These are phyloP conservation scores for Catagonus wagneri DNA, from an alignment of 2,113 vertebrate species.

Conservation along the genomic window DNA sequence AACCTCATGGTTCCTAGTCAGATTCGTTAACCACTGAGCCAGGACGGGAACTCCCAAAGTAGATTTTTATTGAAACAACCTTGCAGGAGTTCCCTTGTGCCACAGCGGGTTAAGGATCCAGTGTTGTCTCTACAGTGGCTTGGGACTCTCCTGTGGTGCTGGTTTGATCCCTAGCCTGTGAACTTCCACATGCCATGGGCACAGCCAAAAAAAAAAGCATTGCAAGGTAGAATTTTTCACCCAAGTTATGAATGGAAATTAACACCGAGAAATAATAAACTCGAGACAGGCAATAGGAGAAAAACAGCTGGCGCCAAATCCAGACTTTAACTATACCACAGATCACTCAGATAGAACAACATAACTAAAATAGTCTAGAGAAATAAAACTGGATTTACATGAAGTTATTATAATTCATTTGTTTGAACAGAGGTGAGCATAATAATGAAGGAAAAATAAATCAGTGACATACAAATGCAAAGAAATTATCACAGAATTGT, in stretches of 20 bases:
- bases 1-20: too few relatives aligned
- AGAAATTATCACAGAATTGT: neutral
- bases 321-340: neutral
- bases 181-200: too few relatives aligned
- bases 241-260: neutral
- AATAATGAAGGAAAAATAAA: neutral
- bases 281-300: too few relatives aligned
- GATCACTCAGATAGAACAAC: neutral
- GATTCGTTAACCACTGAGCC: too few relatives aligned
- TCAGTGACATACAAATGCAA: conserved; percentile 7
- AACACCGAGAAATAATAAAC: neutral
- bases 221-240: neutral
- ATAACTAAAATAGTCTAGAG: neutral
- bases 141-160: too few relatives aligned
- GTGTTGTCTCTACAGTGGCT: too few relatives aligned
- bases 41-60: neutral
- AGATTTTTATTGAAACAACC: neutral
- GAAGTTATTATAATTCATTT: neutral
- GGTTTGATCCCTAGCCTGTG: too few relatives aligned
- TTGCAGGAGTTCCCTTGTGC: too few relatives aligned
- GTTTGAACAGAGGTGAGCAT: neutral
- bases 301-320: neutral
- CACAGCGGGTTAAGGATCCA: too few relatives aligned
- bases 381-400: neutral
- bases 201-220: too few relatives aligned